Percentiles rank a stretch among this genome's conserved stretches.
Conservation (phyloP, 2,797 vertebrate genomes). For the Neosilurus hyrtlii region DNA sequence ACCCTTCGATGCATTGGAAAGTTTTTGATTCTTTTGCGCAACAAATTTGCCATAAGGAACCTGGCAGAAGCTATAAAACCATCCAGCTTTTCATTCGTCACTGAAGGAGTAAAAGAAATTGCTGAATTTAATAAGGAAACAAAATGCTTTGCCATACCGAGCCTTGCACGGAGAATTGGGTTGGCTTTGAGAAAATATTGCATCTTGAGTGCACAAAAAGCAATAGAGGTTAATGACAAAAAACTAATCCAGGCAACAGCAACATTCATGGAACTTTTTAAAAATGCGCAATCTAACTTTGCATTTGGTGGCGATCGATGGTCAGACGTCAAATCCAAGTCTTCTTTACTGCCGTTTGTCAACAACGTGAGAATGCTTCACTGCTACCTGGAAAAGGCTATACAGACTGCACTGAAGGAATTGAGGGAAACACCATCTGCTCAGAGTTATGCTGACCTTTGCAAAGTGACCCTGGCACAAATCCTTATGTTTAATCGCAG, state of each 20-base stretch:
- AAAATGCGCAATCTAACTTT: conserved; percentile 3
- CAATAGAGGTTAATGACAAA: not conserved
- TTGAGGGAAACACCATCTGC: conserved; percentile 2
- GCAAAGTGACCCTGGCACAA: conserved; percentile 34
- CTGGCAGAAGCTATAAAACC: conserved; percentile 33
- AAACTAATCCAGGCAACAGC: not conserved
- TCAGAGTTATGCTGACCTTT: conserved; percentile 22
- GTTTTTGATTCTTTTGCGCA: conserved; percentile 2
- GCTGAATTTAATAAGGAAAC: conserved; percentile 25
- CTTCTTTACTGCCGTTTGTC: conserved; percentile 17
- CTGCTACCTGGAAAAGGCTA: conserved; percentile 31
- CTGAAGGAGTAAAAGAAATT: conserved; percentile 15
- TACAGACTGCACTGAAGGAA: not conserved
- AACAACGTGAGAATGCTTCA: conserved; percentile 7
- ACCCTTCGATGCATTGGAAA: conserved; percentile 5
- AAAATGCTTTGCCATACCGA: conserved; percentile 3
- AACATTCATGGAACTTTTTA: conserved; percentile 11
- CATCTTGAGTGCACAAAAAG: conserved; percentile 28
- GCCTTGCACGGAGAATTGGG: conserved; percentile 16
- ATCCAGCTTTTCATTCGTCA: not conserved
- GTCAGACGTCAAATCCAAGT: not conserved
- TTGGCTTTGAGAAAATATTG: conserved; percentile 21
- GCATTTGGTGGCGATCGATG: not conserved
- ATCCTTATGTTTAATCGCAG: conserved; percentile 33
- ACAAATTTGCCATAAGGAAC: conserved; percentile 8